Conservation (phyloP, 2,113 vertebrate genomes). For the Calyptommatus sinebrachiatus region DNA sequence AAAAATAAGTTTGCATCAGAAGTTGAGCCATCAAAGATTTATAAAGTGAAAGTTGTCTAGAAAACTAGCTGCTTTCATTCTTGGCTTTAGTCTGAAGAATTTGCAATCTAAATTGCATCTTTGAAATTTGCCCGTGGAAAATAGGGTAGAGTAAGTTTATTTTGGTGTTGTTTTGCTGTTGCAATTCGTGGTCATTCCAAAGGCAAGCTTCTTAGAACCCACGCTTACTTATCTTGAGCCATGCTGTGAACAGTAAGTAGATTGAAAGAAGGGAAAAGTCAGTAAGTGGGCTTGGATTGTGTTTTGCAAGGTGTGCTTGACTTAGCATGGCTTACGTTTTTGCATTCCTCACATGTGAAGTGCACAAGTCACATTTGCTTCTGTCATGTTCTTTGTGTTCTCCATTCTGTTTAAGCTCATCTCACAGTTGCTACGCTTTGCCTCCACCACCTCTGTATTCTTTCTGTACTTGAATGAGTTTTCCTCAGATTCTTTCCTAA, state of each 20-base stretch:
- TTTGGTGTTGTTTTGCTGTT: fast-evolving
- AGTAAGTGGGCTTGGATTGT: slow-evolving; percentile 18
- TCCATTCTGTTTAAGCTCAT: background rate
- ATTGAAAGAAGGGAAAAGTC: slow-evolving; percentile 6
- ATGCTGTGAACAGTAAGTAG: slow-evolving; percentile 38
- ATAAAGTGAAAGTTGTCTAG: background rate
- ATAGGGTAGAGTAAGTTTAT: background rate
- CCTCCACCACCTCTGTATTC: background rate
- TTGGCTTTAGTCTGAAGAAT: background rate
- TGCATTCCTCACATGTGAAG: background rate
- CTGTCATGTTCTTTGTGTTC: background rate
- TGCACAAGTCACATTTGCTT: background rate
- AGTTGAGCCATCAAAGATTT: background rate
- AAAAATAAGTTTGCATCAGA: background rate
- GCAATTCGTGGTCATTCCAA: background rate
- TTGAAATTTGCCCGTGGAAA: background rate
- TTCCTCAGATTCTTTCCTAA: background rate
- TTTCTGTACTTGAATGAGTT: background rate
- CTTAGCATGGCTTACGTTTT: background rate
- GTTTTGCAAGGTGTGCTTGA: background rate
- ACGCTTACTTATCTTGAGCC: background rate
- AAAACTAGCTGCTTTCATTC: background rate
- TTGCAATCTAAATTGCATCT: background rate
- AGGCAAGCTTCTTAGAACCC: slow-evolving; percentile 12
- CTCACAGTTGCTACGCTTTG: background rate